These are phyloP conservation scores for Orius insidiosus DNA, from an alignment of 1,140 invertebrate species.

Conservation along the genomic window DNA sequence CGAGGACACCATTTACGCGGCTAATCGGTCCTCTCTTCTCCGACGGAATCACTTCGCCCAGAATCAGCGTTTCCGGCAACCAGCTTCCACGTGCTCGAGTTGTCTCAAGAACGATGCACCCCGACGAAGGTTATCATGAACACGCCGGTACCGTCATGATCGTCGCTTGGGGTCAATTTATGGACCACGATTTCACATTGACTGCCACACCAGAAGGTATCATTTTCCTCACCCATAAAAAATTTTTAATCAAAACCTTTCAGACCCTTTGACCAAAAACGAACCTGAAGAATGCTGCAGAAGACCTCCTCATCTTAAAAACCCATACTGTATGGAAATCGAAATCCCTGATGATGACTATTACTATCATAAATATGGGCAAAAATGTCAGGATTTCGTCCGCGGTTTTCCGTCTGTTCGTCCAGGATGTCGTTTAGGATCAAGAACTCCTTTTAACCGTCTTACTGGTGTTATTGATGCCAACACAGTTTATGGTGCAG, in stretches of 20 bases:
- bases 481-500: constrained; percentile 71
- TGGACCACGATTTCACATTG: constrained; percentile 84
- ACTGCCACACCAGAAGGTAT: constrained; percentile 67
- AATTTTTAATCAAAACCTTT: background rate
- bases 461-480: constrained; percentile 64
- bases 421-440: constrained; percentile 64
- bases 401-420: constrained; percentile 64
- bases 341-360: constrained; percentile 75
- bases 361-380: constrained; percentile 69
- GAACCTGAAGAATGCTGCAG: constrained; percentile 79
- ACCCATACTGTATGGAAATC: constrained; percentile 86
- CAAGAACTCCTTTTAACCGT: constrained; percentile 62
- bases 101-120: constrained; percentile 76
- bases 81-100: constrained; percentile 61
- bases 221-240: no score
- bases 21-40: constrained; percentile 59
- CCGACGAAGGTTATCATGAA: constrained; percentile 79
- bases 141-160: constrained; percentile 87
- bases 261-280: constrained; percentile 68
- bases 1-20: constrained; percentile 62
- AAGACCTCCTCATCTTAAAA: constrained; percentile 52
- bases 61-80: constrained; percentile 52
- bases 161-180: constrained; percentile 86
- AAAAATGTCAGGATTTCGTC: constrained; percentile 76
- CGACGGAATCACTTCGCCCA: constrained; percentile 64